phyloP scores from a whole-genome alignment of 2,888 invertebrate genomes.

The Drosophila melanosoma region DNA sequence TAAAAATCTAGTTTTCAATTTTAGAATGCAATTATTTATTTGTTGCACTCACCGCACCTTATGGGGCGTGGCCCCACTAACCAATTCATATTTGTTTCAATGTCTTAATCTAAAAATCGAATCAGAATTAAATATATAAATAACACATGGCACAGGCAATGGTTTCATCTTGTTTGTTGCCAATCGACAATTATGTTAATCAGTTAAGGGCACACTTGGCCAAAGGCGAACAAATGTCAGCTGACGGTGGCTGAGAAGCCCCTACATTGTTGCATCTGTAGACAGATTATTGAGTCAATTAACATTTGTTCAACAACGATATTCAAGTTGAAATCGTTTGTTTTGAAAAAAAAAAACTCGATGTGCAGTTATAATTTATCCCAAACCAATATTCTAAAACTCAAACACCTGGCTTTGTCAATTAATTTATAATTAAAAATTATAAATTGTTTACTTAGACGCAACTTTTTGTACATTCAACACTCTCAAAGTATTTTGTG shows the following conservation, averaged over 20 bases:
- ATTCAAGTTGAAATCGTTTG: background rate
- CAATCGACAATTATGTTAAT: conserved; percentile 3
- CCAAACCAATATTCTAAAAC: background rate
- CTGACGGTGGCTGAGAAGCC: conserved; percentile 1
- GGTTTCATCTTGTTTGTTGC: conserved; percentile 13
- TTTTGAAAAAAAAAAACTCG: background rate
- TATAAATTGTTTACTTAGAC: too few species aligned
- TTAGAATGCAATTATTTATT: conserved; percentile 11
- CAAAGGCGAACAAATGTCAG: background rate
- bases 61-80: conserved; percentile 38
- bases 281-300: background rate
- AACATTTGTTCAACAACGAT: conserved; percentile 7
- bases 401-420: background rate
- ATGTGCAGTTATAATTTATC: background rate
- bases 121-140: conserved; percentile 2
- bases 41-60: conserved; percentile 12
- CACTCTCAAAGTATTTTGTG: background rate
- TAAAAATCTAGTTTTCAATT: conserved; percentile 51
- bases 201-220: conserved; percentile 3
- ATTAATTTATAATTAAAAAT: background rate
- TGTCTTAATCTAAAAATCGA: conserved; percentile 1
- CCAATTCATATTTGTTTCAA: conserved; percentile 16
- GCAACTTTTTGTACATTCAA: background rate
- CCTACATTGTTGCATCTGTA: background rate
- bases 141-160: background rate